phyloP scores from a whole-genome alignment of 2,113 vertebrate genomes.

The Istiophorus platypterus region DNA sequence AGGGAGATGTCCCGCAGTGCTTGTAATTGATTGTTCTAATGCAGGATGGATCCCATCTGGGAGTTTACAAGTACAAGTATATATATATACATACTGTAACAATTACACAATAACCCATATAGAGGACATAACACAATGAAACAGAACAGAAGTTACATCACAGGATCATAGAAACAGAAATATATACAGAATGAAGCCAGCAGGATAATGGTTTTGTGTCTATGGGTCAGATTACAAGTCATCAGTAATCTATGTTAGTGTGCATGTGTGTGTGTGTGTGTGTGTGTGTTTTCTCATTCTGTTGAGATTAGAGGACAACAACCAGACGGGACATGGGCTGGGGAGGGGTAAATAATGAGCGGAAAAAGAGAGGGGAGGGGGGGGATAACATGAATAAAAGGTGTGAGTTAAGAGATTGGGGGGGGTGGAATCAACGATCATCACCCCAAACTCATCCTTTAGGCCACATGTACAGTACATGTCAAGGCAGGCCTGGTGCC shows the following conservation, averaged over 20 bases:
- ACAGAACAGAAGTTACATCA: constrained; percentile 59
- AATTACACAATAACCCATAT: constrained; percentile 16
- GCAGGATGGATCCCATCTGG: constrained; percentile 22
- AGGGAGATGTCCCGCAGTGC: constrained; percentile 12
- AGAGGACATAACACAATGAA: background rate
- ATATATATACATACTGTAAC: background rate
- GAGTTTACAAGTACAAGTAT: constrained; percentile 44
- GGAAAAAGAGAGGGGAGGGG: background rate
- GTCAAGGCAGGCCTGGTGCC: constrained; percentile 61
- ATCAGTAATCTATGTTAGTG: constrained; percentile 68
- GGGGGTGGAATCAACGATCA: constrained; percentile 3
- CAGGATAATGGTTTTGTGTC: constrained; percentile 64
- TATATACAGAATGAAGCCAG: constrained; percentile 38
- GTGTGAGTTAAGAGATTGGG: background rate
- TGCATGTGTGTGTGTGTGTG: constrained; percentile 27
- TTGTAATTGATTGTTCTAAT: constrained; percentile 54
- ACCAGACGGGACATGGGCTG: constrained; percentile 36
- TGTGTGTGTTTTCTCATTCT: constrained; percentile 51
- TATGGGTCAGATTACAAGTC: constrained; percentile 72
- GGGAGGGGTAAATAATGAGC: constrained; percentile 28
- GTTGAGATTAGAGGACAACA: constrained; percentile 60
- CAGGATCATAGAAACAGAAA: constrained; percentile 31
- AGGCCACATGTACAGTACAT: constrained; percentile 22
- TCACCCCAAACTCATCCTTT: constrained; percentile 31
- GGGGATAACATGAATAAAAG: constrained; percentile 30